A percentile compares a stretch with the other conserved stretches of the same genome.
phyloP scores from a whole-genome alignment of 1,140 invertebrate genomes.

The Hestina assimilis region DNA sequence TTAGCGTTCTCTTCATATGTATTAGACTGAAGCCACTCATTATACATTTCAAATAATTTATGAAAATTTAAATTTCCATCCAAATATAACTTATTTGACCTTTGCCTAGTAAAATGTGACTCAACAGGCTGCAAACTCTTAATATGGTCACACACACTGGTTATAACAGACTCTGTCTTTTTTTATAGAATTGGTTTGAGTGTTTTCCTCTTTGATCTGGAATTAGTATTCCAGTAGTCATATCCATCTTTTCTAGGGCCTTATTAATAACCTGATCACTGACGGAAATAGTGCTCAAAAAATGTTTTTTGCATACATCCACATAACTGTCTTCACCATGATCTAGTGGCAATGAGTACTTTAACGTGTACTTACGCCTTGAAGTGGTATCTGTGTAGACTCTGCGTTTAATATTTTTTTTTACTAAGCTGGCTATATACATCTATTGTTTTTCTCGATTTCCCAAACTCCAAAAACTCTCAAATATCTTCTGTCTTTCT shows the following conservation, averaged over 20 bases:
- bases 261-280: constrained; percentile 22
- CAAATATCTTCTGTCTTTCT: constrained; percentile 18
- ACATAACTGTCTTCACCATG: neutral
- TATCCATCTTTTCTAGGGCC: constrained; percentile 18
- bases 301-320: constrained; percentile 17
- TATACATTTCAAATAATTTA: constrained; percentile 23
- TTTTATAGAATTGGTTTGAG: neutral
- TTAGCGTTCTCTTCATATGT: neutral
- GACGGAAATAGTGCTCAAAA: constrained; percentile 13
- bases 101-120: constrained; percentile 24
- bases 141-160: constrained; percentile 25
- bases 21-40: constrained; percentile 13
- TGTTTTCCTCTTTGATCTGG: constrained; percentile 3
- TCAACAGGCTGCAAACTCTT: constrained; percentile 24
- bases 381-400: neutral
- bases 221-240: constrained; percentile 12
- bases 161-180: neutral
- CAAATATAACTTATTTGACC: constrained; percentile 23
- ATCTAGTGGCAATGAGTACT: neutral
- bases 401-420: constrained; percentile 7
- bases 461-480: constrained; percentile 14
- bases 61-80: constrained; percentile 10
- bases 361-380: neutral
- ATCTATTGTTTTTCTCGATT: constrained; percentile 17
- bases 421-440: constrained; percentile 17